Evolutionary conservation across 1,140 invertebrate genomes (phyloP).

Genomic region (Frieseomelitta varia): DNA sequence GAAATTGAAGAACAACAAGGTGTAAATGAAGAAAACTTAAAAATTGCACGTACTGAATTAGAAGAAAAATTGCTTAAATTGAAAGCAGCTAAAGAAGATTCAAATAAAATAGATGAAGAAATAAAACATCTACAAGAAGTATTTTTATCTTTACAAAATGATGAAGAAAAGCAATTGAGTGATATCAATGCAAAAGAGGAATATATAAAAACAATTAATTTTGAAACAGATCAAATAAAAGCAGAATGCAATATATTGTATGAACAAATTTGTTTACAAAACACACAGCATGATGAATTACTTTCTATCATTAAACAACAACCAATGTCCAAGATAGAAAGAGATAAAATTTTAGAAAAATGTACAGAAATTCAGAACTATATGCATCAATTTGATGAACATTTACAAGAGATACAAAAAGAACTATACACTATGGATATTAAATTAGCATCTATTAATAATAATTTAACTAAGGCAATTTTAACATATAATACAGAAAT

Average conservation of each 20-base stretch:
- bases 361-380: slow-evolving; percentile 67
- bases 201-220: slow-evolving; percentile 46
- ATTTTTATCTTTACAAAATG: slow-evolving; percentile 46
- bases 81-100: slow-evolving; percentile 45
- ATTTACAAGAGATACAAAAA: slow-evolving; percentile 73
- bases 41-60: slow-evolving; percentile 33
- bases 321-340: slow-evolving; percentile 67
- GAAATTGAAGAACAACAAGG: slow-evolving; percentile 62
- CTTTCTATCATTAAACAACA: slow-evolving; percentile 62
- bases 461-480: slow-evolving; percentile 68
- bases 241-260: slow-evolving; percentile 41
- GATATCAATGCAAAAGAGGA: slow-evolving; percentile 55
- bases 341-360: slow-evolving; percentile 64
- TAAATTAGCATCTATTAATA: slow-evolving; percentile 63
- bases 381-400: slow-evolving; percentile 66
- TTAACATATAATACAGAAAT: slow-evolving; percentile 72
- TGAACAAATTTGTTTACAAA: slow-evolving; percentile 55
- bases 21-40: slow-evolving; percentile 55
- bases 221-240: slow-evolving; percentile 63
- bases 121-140: slow-evolving; percentile 49
- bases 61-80: slow-evolving; percentile 51
- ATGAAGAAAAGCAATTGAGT: slow-evolving; percentile 46
- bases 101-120: slow-evolving; percentile 47
- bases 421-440: slow-evolving; percentile 72
- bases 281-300: slow-evolving; percentile 57